Evolutionary conservation across 2,888 invertebrate species (phyloP).

Genomic region (Eilema depressum): DNA sequence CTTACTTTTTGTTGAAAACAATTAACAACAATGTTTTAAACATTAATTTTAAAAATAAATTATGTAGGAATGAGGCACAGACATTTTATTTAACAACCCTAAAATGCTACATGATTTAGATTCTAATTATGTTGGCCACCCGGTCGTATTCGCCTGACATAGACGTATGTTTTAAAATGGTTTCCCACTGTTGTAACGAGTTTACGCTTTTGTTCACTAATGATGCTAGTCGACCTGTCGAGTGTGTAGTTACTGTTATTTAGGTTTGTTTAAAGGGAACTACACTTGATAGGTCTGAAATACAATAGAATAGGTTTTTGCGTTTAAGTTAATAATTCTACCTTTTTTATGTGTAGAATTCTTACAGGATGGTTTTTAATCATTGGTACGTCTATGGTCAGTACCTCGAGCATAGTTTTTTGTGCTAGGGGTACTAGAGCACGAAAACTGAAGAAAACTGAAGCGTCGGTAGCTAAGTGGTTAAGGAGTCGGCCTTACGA

Average conservation of each 20-base stretch:
- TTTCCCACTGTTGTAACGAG: background rate
- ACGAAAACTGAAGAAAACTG: no score
- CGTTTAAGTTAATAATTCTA: no score
- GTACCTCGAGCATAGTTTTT: no score
- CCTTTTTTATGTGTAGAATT: no score
- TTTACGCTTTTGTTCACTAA: background rate
- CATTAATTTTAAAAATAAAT: background rate
- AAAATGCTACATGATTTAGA: background rate
- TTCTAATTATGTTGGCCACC: background rate
- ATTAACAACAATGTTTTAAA: background rate
- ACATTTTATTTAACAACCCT: background rate
- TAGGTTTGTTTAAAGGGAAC: background rate
- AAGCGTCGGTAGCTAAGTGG: no score
- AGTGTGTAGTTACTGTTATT: background rate
- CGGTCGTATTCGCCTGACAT: background rate
- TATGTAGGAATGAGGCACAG: background rate
- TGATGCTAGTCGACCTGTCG: constrained; percentile 1
- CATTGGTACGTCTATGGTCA: no score
- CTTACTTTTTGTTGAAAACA: background rate
- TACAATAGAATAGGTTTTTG: background rate
- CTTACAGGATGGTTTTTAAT: no score
- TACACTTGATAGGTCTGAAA: background rate
- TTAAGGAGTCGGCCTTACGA: no score
- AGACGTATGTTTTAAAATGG: constrained; percentile 3
- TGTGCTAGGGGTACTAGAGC: no score